Percentiles rank a stretch among this genome's conserved stretches.
Conservation (phyloP, 1,140 invertebrate species). For the Pogonomyrmex barbatus region DNA sequence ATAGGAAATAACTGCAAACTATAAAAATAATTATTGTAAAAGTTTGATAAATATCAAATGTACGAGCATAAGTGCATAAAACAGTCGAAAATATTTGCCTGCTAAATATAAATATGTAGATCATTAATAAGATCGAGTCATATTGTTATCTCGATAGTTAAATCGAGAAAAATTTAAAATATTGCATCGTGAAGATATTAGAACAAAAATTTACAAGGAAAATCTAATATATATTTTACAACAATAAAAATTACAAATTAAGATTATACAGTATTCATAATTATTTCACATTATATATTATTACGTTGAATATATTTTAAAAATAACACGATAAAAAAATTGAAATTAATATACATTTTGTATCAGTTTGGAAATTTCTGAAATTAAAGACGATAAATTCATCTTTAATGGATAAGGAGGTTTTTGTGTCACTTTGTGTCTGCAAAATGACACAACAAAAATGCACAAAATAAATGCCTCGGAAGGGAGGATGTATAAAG, state of each 20-base stretch:
- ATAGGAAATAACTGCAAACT: neutral
- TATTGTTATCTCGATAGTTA: neutral
- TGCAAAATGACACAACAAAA: slow-evolving; percentile 5
- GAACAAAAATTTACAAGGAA: neutral
- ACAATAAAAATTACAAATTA: neutral
- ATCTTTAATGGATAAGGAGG: neutral
- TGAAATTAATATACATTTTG: neutral
- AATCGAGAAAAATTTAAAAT: neutral
- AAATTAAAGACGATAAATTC: neutral
- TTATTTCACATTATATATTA: neutral
- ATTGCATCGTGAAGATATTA: neutral
- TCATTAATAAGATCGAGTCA: slow-evolving; percentile 2
- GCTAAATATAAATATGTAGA: neutral
- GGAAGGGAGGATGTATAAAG: neutral
- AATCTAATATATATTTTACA: neutral
- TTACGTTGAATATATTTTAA: neutral
- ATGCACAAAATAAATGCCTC: neutral
- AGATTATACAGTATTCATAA: neutral
- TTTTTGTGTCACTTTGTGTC: neutral
- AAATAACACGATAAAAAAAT: neutral
- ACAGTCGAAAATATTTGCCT: neutral
- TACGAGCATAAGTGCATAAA: slow-evolving; percentile 1
- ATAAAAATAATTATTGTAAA: neutral
- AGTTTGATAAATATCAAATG: neutral
- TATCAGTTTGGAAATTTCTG: neutral